phyloP scores from a whole-genome alignment of 2,888 invertebrate genomes.

The Coenonympha glycerion region DNA sequence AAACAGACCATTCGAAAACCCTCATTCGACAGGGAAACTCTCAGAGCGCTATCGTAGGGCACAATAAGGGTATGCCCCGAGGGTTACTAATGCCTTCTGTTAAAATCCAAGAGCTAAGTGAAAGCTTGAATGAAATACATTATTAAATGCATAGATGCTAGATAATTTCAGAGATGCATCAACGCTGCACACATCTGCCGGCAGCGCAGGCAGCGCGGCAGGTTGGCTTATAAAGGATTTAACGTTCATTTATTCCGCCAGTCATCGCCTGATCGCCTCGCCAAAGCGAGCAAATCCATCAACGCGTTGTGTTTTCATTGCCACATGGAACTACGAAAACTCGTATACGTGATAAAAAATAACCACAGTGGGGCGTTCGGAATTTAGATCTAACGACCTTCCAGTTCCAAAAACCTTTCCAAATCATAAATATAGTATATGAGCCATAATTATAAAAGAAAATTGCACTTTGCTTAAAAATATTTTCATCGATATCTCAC shows the following conservation, averaged over 20 bases:
- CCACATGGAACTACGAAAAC: constrained; percentile 2
- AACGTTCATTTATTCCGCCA: constrained; percentile 16
- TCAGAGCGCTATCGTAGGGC: no score
- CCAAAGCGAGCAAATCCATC: constrained; percentile 24
- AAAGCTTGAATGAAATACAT: background rate
- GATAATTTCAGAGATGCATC: no score
- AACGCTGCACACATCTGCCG: constrained; percentile 1
- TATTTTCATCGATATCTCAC: no score
- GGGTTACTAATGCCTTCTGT: no score
- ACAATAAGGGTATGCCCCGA: no score
- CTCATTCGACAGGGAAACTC: no score
- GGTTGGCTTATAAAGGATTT: constrained; percentile 19
- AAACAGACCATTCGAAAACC: no score
- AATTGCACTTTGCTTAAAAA: no score
- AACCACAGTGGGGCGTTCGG: background rate
- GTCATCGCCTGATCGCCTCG: constrained; percentile 24
- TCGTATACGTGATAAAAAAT: background rate
- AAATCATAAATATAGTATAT: no score
- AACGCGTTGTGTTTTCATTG: constrained; percentile 23
- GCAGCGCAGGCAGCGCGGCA: constrained; percentile 11
- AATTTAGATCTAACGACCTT: background rate
- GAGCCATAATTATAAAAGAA: no score
- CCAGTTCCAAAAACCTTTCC: no score
- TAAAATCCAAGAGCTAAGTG: no score
- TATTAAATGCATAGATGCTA: background rate